phyloP scores from a whole-genome alignment of 2,797 vertebrate genomes.

The Scyliorhinus canicula region DNA sequence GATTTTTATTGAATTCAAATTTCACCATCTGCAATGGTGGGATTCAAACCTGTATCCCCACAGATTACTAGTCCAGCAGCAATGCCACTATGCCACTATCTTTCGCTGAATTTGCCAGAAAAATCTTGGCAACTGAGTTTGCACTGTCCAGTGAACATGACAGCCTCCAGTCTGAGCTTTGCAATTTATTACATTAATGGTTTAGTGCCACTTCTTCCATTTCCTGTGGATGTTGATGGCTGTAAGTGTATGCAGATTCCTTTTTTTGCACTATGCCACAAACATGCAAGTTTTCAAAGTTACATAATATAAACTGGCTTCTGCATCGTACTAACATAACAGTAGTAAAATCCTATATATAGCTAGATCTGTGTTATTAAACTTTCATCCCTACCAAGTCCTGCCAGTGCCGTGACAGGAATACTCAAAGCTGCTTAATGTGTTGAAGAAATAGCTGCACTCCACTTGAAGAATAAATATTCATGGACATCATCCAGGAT shows the following conservation, averaged over 20 bases:
- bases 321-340: background rate
- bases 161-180: background rate
- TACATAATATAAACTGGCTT: background rate
- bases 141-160: background rate
- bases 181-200: background rate
- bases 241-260: background rate
- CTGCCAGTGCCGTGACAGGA: background rate
- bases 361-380: background rate
- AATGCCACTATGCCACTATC: no score
- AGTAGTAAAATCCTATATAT: background rate
- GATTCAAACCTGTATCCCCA: no score
- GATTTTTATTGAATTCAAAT: no score
- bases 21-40: no score
- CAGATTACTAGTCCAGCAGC: no score
- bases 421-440: background rate
- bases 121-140: background rate
- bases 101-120: no score
- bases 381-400: background rate
- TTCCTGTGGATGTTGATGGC: background rate
- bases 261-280: background rate
- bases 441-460: background rate
- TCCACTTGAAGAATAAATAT: background rate
- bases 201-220: background rate
- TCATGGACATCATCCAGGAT: background rate
- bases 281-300: background rate